A percentile compares a stretch with the other conserved stretches of the same genome.
These are phyloP conservation scores for Tamias sibiricus DNA, from an alignment of 2,113 vertebrate genomes.

Conservation along the genomic window DNA sequence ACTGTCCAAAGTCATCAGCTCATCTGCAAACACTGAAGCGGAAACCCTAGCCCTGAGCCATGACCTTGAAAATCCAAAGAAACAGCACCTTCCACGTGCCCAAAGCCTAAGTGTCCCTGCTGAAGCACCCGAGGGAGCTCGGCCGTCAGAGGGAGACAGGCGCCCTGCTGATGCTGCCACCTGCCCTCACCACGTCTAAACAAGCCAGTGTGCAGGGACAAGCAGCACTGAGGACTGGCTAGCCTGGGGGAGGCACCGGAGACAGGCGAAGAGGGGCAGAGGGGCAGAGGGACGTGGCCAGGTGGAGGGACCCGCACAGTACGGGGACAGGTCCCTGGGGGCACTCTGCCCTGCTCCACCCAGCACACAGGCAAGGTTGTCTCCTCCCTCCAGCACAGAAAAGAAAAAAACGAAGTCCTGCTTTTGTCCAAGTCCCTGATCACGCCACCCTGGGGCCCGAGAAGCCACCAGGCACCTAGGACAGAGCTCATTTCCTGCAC, in stretches of 20 bases:
- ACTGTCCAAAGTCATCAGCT: background rate
- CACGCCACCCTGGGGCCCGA: fast-evolving
- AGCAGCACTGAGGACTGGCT: background rate
- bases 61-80: background rate
- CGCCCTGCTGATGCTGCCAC: background rate
- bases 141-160: background rate
- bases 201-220: background rate
- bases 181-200: background rate
- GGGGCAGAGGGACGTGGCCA: background rate
- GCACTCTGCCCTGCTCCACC: background rate
- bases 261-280: too few relatives aligned
- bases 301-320: too few relatives aligned
- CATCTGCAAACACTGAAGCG: too few relatives aligned
- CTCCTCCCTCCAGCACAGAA: background rate
- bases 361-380: background rate
- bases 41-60: background rate
- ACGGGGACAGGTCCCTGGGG: too few relatives aligned
- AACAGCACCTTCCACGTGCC: fast-evolving
- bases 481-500: too few relatives aligned
- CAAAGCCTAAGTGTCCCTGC: background rate
- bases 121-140: fast-evolving
- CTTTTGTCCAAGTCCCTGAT: background rate
- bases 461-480: too few relatives aligned
- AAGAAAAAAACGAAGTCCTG: background rate
- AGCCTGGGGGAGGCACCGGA: fast-evolving